Conservation (phyloP, 2,888 invertebrate species). For the Lacanobia oleracea region DNA sequence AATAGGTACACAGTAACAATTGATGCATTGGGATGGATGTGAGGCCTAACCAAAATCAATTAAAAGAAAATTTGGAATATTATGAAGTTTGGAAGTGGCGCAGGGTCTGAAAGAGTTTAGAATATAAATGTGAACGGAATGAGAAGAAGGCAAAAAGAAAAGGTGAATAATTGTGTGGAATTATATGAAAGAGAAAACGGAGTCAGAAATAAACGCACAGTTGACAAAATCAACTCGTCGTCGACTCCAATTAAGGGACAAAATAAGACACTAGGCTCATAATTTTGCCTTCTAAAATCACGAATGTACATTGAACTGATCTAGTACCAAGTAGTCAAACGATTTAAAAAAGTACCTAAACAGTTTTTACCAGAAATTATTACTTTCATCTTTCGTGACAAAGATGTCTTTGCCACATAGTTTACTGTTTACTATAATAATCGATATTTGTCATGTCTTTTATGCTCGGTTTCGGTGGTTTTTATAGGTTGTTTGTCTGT, state of each 20-base stretch:
- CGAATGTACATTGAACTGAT: not conserved
- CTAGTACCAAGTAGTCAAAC: not conserved
- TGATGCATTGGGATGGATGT: too few relatives aligned
- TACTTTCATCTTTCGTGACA: too few relatives aligned
- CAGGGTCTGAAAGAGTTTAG: not conserved
- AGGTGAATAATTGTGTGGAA: not conserved
- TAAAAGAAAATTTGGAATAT: too few relatives aligned
- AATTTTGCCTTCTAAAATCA: not conserved
- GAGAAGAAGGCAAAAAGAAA: not conserved
- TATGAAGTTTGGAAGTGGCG: too few relatives aligned
- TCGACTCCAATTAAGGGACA: too few relatives aligned
- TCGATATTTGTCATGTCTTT: not conserved
- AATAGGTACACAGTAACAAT: not conserved
- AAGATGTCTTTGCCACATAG: not conserved
- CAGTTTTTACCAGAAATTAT: too few relatives aligned
- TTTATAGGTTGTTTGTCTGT: too few relatives aligned
- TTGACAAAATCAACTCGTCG: not conserved
- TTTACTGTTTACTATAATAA: conserved; percentile 3
- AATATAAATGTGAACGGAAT: not conserved
- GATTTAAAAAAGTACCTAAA: not conserved
- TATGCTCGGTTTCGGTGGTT: too few relatives aligned
- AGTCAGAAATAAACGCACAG: not conserved
- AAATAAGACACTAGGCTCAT: not conserved
- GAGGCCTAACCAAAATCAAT: too few relatives aligned
- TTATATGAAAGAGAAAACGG: too few relatives aligned